These are phyloP conservation scores for Notolabrus celidotus DNA, from an alignment of 2,797 vertebrate genomes.

Conservation along the genomic window DNA sequence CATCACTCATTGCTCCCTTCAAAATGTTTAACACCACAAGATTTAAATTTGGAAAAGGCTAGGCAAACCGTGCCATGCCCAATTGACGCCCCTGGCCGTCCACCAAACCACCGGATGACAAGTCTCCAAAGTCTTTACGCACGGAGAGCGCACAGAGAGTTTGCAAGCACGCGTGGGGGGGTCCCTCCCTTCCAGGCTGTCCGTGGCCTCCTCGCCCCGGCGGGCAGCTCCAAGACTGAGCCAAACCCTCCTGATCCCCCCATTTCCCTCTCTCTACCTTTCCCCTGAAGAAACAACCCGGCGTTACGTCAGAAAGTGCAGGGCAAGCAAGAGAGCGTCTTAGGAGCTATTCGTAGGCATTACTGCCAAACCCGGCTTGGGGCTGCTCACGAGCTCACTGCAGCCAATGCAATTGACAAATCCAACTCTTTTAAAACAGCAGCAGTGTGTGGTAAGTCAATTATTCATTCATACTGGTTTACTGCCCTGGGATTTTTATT, in stretches of 20 bases:
- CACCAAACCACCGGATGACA: slow-evolving; percentile 49
- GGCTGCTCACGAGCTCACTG: slow-evolving; percentile 78
- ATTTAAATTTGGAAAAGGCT: slow-evolving; percentile 24
- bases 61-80: slow-evolving; percentile 25
- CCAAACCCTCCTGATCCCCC: slow-evolving; percentile 61
- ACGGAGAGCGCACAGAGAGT: slow-evolving; percentile 67
- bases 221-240: slow-evolving; percentile 67
- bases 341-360: slow-evolving; percentile 83
- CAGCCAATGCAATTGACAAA: slow-evolving; percentile 79
- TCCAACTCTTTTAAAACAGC: slow-evolving; percentile 70
- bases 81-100: slow-evolving; percentile 40
- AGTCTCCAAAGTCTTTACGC: slow-evolving; percentile 66
- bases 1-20: slow-evolving; percentile 18
- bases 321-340: slow-evolving; percentile 84
- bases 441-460: slow-evolving; percentile 83
- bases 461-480: slow-evolving; percentile 66
- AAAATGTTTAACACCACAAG: slow-evolving; percentile 25
- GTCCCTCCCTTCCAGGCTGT: slow-evolving; percentile 56
- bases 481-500: slow-evolving; percentile 53
- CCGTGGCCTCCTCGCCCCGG: slow-evolving; percentile 68
- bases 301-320: slow-evolving; percentile 88
- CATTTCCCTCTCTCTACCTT: slow-evolving; percentile 76
- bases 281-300: slow-evolving; percentile 78
- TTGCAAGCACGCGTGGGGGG: slow-evolving; percentile 56
- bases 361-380: slow-evolving; percentile 82